These are phyloP conservation scores for Seriola aureovittata DNA, from an alignment of 2,113 vertebrate species.

Conservation along the genomic window DNA sequence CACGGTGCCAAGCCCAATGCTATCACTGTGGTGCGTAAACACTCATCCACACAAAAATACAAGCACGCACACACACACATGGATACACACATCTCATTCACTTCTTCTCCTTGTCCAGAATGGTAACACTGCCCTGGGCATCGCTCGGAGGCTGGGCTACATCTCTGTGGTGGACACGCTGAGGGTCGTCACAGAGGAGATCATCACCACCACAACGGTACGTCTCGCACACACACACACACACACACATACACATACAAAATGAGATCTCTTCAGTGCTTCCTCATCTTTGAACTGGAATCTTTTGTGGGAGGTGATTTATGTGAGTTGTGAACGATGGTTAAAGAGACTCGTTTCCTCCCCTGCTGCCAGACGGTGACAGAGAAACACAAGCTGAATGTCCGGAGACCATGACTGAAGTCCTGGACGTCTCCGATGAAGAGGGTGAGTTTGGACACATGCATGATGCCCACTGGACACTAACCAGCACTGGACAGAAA, in stretches of 20 bases:
- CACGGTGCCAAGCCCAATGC: constrained; percentile 95
- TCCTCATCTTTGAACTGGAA: background rate
- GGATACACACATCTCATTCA: background rate
- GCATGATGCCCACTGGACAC: background rate
- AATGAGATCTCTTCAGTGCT: background rate
- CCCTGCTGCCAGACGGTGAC: constrained; percentile 89
- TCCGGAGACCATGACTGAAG: constrained; percentile 98
- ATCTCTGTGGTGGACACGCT: constrained; percentile 99
- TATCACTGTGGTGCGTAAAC: constrained; percentile 90
- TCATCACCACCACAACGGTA: constrained; percentile 96
- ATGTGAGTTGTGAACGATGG: background rate
- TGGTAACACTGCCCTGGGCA: constrained; percentile 95
- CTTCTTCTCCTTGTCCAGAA: constrained; percentile 83
- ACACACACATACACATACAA: no score
- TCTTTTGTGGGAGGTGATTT: background rate
- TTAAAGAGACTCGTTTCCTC: background rate
- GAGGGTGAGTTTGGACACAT: constrained; percentile 88
- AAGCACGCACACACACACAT: background rate
- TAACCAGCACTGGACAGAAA: background rate
- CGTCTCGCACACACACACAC: constrained; percentile 54
- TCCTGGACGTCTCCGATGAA: constrained; percentile 97
- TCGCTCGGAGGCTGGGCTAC: constrained; percentile 94
- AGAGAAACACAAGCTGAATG: constrained; percentile 98
- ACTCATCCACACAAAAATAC: background rate
- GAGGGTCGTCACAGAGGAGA: constrained; percentile 97